Evolutionary conservation across 2,888 invertebrate species (phyloP).

Genomic region (Stenodema calcarata): DNA sequence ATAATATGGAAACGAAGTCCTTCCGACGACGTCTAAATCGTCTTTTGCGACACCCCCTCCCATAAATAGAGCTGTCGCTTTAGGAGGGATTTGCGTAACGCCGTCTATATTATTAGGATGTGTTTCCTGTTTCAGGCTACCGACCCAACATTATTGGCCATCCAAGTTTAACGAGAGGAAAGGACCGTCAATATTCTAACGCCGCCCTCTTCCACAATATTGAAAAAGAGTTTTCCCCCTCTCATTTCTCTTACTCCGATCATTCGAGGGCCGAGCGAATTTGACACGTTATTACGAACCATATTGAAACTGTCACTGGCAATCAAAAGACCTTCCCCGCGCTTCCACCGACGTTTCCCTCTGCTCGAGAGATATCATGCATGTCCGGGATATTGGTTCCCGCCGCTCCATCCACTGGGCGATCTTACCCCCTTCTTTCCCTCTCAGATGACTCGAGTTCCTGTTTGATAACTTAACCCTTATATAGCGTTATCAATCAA

Average conservation of each 20-base stretch:
- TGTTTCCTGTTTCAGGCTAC: too few species aligned
- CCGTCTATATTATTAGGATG: too few species aligned
- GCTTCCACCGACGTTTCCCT: not conserved
- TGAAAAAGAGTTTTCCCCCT: not conserved
- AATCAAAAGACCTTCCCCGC: constrained; percentile 5
- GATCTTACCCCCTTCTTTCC: not conserved
- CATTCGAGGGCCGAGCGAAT: not conserved
- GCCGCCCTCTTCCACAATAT: too few species aligned
- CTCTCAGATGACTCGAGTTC: not conserved
- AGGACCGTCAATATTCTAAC: too few species aligned
- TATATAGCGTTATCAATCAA: not conserved
- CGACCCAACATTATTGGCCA: too few species aligned
- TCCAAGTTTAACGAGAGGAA: too few species aligned
- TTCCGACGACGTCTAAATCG: too few species aligned
- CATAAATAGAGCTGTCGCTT: too few species aligned
- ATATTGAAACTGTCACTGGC: constrained; percentile 36
- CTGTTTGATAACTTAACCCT: not conserved
- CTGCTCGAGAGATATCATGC: not conserved
- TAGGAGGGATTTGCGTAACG: too few species aligned
- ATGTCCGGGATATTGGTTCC: constrained; percentile 35
- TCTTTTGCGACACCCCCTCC: too few species aligned
- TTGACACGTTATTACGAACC: constrained; percentile 36
- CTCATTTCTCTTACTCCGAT: not conserved
- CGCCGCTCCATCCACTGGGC: not conserved
- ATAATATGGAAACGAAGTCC: too few species aligned